Conservation (phyloP, 2,113 vertebrate genomes). For the Plecturocebus donacophilus region DNA sequence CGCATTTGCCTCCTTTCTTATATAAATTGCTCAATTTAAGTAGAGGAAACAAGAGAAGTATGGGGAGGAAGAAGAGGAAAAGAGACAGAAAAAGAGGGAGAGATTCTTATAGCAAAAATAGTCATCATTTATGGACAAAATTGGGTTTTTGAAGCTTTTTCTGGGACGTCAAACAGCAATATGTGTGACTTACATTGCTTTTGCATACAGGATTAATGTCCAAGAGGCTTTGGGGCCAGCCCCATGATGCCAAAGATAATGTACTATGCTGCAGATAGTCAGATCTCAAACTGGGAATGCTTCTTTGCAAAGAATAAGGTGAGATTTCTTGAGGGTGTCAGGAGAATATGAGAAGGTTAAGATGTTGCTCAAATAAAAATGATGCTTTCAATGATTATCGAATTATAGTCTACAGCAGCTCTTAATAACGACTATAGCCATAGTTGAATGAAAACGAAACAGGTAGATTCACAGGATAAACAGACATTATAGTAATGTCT, state of each 20-base stretch:
- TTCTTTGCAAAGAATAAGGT: neutral
- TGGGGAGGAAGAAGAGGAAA: accelerated
- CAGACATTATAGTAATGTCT: neutral
- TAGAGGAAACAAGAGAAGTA: no score
- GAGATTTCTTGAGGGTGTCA: neutral
- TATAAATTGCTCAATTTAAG: neutral
- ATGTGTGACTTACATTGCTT: neutral
- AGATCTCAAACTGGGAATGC: neutral
- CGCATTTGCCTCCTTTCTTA: neutral
- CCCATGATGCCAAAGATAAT: neutral
- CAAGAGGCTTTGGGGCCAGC: neutral
- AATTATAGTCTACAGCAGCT: neutral
- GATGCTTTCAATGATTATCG: neutral
- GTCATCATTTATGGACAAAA: neutral
- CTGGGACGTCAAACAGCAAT: neutral
- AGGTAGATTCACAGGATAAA: neutral
- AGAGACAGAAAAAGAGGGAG: neutral
- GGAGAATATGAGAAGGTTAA: neutral
- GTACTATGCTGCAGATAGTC: neutral
- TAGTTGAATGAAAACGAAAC: neutral
- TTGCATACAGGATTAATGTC: neutral
- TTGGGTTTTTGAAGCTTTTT: constrained; percentile 45
- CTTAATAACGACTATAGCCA: neutral
- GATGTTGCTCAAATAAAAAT: neutral
- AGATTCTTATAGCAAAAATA: neutral